Base-by-base conservation (phyloP, 2,888 invertebrate genomes). In the Euzophera pinguis region DNA sequence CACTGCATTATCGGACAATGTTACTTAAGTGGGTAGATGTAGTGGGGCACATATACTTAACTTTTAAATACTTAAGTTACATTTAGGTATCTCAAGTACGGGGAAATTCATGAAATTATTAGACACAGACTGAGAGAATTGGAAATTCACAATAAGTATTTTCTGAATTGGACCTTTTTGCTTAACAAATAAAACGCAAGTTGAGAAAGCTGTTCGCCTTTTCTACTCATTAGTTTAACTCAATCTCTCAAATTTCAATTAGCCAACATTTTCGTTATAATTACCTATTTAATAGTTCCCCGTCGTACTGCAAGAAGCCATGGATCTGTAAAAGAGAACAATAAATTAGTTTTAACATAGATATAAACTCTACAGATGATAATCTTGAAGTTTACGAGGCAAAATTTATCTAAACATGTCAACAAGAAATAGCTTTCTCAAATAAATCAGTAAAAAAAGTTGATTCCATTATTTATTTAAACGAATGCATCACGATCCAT, bases 391-490 rank as follows among this genome's bases (percentile, higher is more conserved):
- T 78, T 76, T 73, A 81, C 71, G 74, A 73, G 61, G 57, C 56
- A 63, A 71, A 80, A 76, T 62, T 70, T 70, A 75, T 75, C 68
- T 71, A 69, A 70, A 62, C 61, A 66, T 71, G 69, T 50, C 70
- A 64, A 66, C 63, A 74, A 69, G 73, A 61, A 60, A 71, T 66
- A 61, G 55, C 57, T 73, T 75, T 76, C 75, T 64, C 74, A 75
- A 76, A 84, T 84, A 86, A 83, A 85, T 82, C 76, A 79, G 48
- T 62, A 76, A 77, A 80, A 81, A 82, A 80, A 71, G 83, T 82
- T 86, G 78, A 85, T 84, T 76, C 76, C 71, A 80, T 86, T 82
- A 86, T 85, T 86, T 85, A 87, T 88, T 83, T 81, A 84, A 79
- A 79, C 65, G 77, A 82, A 81, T 82, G 81, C 84, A 85, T 85